Conservation (phyloP, 2,797 vertebrate species). For the Pelochelys cantorii region DNA sequence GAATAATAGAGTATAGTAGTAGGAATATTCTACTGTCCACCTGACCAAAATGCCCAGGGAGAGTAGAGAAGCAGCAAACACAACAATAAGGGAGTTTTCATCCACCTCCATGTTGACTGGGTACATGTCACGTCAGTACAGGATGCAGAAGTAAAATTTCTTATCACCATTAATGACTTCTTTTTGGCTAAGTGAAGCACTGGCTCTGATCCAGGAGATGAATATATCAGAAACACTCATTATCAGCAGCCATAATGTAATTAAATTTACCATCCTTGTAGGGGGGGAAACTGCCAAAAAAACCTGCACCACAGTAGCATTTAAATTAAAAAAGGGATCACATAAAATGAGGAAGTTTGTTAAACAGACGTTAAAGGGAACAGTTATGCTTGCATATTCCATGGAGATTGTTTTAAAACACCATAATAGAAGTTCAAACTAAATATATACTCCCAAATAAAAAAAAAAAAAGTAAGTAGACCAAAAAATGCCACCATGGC, state of each 20-base stretch:
- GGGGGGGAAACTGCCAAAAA: background rate
- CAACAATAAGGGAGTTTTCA: background rate
- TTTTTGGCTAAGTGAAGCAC: background rate
- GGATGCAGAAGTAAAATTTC: background rate
- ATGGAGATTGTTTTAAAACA: background rate
- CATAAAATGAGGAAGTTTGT: background rate
- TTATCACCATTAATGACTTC: background rate
- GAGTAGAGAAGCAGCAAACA: background rate
- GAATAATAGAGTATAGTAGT: background rate
- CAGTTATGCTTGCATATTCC: background rate
- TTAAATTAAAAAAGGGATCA: background rate
- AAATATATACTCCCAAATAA: background rate
- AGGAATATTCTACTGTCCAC: background rate
- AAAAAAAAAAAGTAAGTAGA: background rate
- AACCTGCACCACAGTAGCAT: background rate
- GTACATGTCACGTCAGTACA: background rate
- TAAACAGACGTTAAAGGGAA: background rate
- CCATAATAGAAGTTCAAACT: background rate
- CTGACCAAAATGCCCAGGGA: background rate
- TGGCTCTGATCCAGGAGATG: background rate
- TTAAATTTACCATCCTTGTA: background rate
- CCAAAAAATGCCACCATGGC: background rate
- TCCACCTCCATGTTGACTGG: background rate
- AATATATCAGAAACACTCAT: background rate
- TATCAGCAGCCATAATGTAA: background rate